phyloP scores from a whole-genome alignment of 1,140 invertebrate genomes.

The Caenorhabditis remanei region DNA sequence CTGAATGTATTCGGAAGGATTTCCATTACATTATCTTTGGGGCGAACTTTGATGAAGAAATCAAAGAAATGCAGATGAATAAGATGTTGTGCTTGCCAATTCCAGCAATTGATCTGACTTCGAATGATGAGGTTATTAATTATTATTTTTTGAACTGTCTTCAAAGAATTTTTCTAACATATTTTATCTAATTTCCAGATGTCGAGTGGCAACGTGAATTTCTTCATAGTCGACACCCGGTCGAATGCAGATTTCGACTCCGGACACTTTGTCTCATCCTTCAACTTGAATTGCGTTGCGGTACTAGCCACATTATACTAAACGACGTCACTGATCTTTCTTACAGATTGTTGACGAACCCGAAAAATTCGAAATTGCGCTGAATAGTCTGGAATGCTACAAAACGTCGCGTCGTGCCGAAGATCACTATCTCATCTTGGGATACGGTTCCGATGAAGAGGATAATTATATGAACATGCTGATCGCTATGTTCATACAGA shows the following conservation, averaged over 20 bases:
- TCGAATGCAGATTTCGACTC: constrained; percentile 96
- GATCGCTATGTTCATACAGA: constrained; percentile 94
- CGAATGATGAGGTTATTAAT: neutral
- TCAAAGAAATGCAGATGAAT: constrained; percentile 80
- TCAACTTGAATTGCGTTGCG: constrained; percentile 89
- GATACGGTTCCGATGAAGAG: constrained; percentile 84
- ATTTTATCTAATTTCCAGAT: constrained; percentile 73
- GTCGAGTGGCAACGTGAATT: constrained; percentile 81
- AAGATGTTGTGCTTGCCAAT: constrained; percentile 94
- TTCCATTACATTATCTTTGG: constrained; percentile 80
- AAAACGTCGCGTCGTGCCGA: constrained; percentile 71
- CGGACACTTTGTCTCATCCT: constrained; percentile 94
- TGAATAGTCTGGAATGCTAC: constrained; percentile 87
- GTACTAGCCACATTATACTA: constrained; percentile 2
- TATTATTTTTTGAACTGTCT: too few relatives aligned
- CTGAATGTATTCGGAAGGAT: constrained; percentile 87
- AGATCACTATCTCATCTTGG: constrained; percentile 92
- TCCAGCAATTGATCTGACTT: constrained; percentile 81
- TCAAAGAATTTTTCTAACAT: neutral
- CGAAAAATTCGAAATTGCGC: constrained; percentile 91
- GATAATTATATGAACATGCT: constrained; percentile 96
- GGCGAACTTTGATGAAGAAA: constrained; percentile 78
- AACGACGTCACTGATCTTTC: constrained; percentile 63
- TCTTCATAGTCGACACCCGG: constrained; percentile 96
- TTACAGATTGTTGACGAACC: constrained; percentile 92